phyloP scores from a whole-genome alignment of 2,113 vertebrate genomes.

The Thamnophis sirtalis region DNA sequence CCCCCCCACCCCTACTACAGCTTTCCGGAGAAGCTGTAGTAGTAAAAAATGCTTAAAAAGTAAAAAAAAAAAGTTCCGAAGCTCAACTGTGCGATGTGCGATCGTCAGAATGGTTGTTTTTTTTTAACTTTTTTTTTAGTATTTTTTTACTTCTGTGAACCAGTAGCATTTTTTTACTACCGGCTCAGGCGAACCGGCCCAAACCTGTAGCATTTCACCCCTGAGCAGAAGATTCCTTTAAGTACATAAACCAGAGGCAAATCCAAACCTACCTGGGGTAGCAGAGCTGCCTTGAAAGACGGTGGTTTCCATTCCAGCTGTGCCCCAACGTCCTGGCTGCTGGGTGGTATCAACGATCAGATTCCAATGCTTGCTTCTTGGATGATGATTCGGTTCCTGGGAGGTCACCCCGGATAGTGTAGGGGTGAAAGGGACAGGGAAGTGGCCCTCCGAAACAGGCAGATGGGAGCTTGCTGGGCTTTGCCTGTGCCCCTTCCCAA shows the following conservation, averaged over 20 bases:
- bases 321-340: accelerated
- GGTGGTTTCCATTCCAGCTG: accelerated
- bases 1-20: too few species aligned
- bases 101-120: too few species aligned
- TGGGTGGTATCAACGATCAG: accelerated
- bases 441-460: not conserved
- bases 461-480: not conserved
- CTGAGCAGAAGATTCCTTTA: not conserved
- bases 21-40: too few species aligned
- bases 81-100: too few species aligned
- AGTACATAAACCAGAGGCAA: not conserved
- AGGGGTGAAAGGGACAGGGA: not conserved
- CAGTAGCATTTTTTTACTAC: too few species aligned
- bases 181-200: too few species aligned
- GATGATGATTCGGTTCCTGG: not conserved
- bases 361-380: not conserved
- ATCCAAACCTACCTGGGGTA: conserved; percentile 53
- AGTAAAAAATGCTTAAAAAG: too few species aligned
- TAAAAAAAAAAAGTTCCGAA: too few species aligned
- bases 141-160: too few species aligned
- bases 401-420: not conserved
- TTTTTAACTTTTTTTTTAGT: too few species aligned
- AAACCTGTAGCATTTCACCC: too few species aligned
- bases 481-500: not conserved
- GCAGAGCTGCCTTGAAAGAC: not conserved